Evolutionary conservation across 2,888 invertebrate species (phyloP).

Genomic region (Chymomyza procnemis): DNA sequence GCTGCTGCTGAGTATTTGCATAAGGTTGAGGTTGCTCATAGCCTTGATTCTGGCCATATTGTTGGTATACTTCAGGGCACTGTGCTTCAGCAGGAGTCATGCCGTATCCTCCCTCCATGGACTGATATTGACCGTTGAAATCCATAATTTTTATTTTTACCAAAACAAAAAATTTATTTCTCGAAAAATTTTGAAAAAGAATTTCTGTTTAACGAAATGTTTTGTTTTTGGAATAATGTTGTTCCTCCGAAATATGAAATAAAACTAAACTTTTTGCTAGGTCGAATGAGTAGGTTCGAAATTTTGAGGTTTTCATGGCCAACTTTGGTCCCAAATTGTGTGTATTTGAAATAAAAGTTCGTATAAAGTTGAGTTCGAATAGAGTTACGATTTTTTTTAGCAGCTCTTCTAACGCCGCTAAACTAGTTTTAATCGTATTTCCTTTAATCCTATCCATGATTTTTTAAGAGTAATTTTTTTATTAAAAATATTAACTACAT

Average conservation of each 20-base stretch:
- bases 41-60: slow-evolving; percentile 18
- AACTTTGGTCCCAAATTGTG: neutral
- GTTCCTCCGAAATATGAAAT: slow-evolving; percentile 47
- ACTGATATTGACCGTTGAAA: slow-evolving; percentile 38
- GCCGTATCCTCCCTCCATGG: slow-evolving; percentile 39
- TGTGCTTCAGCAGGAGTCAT: slow-evolving; percentile 45
- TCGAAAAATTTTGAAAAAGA: neutral
- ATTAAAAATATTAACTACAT: too few relatives aligned
- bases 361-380: too few relatives aligned
- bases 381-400: too few relatives aligned
- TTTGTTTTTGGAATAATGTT: slow-evolving; percentile 19
- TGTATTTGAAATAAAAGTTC: neutral
- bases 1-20: slow-evolving; percentile 8
- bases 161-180: neutral
- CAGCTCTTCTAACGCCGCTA: too few relatives aligned
- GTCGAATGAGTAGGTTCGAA: neutral
- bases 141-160: slow-evolving; percentile 36
- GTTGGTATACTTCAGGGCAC: slow-evolving; percentile 38
- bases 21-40: slow-evolving; percentile 32
- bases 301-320: neutral
- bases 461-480: too few relatives aligned
- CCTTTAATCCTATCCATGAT: too few relatives aligned
- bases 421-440: too few relatives aligned
- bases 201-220: neutral
- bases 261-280: slow-evolving; percentile 9